phyloP scores from a whole-genome alignment of 2,888 invertebrate genomes.

The Atethmia centrago region DNA sequence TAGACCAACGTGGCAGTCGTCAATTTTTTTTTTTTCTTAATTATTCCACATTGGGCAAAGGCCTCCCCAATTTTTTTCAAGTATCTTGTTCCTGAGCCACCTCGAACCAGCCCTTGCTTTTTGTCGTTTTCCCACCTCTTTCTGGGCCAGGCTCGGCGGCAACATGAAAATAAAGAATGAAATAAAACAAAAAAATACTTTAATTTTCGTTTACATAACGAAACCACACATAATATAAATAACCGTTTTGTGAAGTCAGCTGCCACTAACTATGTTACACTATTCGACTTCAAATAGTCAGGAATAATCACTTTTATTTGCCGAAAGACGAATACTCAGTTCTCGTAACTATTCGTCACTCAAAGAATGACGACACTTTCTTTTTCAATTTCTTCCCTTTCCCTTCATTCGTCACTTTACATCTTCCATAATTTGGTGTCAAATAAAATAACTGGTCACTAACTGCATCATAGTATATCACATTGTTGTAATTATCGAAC shows the following conservation, averaged over 20 bases:
- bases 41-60: neutral
- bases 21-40: too few relatives aligned
- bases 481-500: conserved; percentile 80
- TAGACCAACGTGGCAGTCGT: too few relatives aligned
- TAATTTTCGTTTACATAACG: neutral
- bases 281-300: conserved; percentile 9
- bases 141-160: neutral
- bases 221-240: conserved; percentile 33
- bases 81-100: neutral
- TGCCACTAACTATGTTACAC: neutral
- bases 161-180: neutral
- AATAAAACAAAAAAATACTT: conserved; percentile 24
- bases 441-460: conserved; percentile 77
- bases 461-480: conserved; percentile 78
- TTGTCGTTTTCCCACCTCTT: neutral
- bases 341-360: conserved; percentile 23
- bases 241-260: neutral
- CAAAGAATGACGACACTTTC: conserved; percentile 50
- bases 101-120: neutral
- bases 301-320: conserved; percentile 6
- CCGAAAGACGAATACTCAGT: conserved; percentile 38
- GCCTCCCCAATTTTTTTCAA: neutral
- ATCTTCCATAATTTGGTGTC: conserved; percentile 76
- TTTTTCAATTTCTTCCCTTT: conserved; percentile 63
- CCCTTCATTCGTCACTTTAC: conserved; percentile 72